These are phyloP conservation scores for Onychorhynchus coronatus DNA, from an alignment of 2,113 vertebrate species.

Conservation along the genomic window DNA sequence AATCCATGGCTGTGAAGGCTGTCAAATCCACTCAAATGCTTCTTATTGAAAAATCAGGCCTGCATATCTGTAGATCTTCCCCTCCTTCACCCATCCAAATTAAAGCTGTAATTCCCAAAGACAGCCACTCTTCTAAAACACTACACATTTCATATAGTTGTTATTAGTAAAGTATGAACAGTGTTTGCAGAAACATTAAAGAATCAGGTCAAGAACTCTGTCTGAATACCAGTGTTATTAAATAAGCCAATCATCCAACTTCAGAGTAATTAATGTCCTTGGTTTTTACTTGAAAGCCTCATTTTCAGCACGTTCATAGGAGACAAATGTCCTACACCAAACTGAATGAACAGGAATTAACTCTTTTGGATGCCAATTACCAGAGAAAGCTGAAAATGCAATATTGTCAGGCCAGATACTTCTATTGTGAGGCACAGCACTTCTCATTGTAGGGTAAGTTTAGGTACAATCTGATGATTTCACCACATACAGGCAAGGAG, in stretches of 20 bases:
- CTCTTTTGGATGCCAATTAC: neutral
- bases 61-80: neutral
- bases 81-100: neutral
- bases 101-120: slow-evolving; percentile 21
- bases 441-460: neutral
- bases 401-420: neutral
- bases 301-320: neutral
- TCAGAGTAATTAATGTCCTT: slow-evolving; percentile 30
- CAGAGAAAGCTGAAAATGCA: neutral
- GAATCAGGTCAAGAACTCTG: slow-evolving; percentile 25
- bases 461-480: neutral
- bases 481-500: neutral
- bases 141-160: neutral
- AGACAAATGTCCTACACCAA: neutral
- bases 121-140: neutral
- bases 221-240: neutral
- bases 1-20: slow-evolving; percentile 7
- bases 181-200: slow-evolving; percentile 22
- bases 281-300: slow-evolving; percentile 12
- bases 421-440: too few relatives aligned
- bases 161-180: slow-evolving; percentile 38
- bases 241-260: slow-evolving; percentile 12
- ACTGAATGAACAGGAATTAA: neutral
- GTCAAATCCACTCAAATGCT: slow-evolving; percentile 28
- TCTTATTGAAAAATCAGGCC: slow-evolving; percentile 30